phyloP scores from a whole-genome alignment of 2,888 invertebrate genomes.

The Mechanitis messenoides region DNA sequence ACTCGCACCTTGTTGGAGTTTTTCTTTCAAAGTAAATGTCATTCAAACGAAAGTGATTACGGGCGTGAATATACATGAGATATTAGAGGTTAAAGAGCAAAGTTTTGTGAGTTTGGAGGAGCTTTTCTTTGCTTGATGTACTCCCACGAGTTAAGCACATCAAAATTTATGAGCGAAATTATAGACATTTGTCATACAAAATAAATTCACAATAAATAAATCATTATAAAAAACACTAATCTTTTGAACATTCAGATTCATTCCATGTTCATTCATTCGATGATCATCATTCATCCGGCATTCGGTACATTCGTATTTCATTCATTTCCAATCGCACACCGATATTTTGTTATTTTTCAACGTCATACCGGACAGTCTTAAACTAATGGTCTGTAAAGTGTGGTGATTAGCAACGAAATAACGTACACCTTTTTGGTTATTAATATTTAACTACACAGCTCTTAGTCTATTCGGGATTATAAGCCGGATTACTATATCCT shows the following conservation, averaged over 20 bases:
- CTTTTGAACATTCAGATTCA: neutral
- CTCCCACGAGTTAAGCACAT: neutral
- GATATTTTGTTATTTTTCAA: conserved; percentile 23
- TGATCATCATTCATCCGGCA: neutral
- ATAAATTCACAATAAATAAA: neutral
- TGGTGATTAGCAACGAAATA: conserved; percentile 9
- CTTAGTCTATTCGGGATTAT: no score
- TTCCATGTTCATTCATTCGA: no score
- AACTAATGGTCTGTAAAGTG: conserved; percentile 19
- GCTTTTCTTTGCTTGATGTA: neutral
- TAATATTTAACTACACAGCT: neutral
- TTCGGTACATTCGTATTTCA: conserved; percentile 11
- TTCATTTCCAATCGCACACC: conserved; percentile 12
- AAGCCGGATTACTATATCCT: no score
- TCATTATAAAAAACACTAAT: no score
- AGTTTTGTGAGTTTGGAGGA: neutral
- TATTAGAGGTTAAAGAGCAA: neutral
- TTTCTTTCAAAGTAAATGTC: neutral
- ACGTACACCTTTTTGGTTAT: neutral
- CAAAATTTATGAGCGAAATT: no score
- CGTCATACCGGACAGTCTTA: conserved; percentile 18
- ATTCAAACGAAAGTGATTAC: neutral
- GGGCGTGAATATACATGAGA: conserved; percentile 1
- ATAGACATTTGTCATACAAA: neutral
- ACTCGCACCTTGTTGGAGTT: neutral